A percentile compares a stretch with the other conserved stretches of the same genome.
Evolutionary conservation across 1,140 invertebrate species (phyloP).

Genomic region (Calliopsis andreniformis): DNA sequence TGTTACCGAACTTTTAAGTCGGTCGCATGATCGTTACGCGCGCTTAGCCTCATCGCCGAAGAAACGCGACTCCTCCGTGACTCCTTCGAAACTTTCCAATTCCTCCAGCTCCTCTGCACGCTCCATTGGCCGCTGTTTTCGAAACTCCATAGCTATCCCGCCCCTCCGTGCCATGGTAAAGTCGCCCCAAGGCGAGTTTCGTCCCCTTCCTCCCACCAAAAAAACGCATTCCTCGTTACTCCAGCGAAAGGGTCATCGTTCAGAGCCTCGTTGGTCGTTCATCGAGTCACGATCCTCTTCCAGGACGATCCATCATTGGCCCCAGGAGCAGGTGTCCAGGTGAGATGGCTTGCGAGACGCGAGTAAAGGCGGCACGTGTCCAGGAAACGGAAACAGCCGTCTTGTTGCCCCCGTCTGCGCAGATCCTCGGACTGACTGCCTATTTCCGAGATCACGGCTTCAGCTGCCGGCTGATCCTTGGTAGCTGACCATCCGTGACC

Average conservation of each 20-base stretch:
- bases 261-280: background rate
- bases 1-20: constrained; percentile 36
- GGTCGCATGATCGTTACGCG: constrained; percentile 34
- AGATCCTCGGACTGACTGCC: background rate
- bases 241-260: too few relatives aligned
- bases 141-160: background rate
- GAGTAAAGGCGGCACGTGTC: constrained; percentile 10
- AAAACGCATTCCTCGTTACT: too few relatives aligned
- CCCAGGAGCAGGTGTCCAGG: constrained; percentile 5
- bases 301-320: constrained; percentile 28
- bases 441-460: background rate
- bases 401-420: background rate
- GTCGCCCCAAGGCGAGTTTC: too few relatives aligned
- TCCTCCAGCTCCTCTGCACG: too few relatives aligned
- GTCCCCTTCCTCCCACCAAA: too few relatives aligned
- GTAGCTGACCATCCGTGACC: background rate
- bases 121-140: background rate
- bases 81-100: background rate
- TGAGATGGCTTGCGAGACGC: constrained; percentile 7
- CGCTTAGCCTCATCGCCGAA: constrained; percentile 25
- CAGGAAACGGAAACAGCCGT: constrained; percentile 24
- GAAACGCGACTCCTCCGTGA: background rate
- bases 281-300: constrained; percentile 20
- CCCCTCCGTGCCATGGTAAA: too few relatives aligned
- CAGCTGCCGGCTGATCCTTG: background rate